Evolutionary conservation across 2,113 vertebrate species (phyloP).

Genomic region (Jacana jacana): DNA sequence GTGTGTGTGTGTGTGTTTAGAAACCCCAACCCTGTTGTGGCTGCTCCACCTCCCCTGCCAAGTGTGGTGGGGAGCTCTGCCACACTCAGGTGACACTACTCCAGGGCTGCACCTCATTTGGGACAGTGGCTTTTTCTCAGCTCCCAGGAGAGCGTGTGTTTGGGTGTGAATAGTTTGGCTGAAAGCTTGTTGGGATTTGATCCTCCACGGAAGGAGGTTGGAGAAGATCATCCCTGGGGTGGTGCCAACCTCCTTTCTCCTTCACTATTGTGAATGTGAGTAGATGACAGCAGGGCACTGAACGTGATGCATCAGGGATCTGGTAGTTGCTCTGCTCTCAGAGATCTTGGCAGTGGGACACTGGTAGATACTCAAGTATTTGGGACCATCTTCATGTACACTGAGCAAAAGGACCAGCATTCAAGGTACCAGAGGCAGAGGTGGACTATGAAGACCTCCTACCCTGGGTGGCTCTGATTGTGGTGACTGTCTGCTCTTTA

Average conservation of each 20-base stretch:
- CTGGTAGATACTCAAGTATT: rapidly evolving
- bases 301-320: not conserved
- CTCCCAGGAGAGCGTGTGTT: too few relatives aligned
- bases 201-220: not conserved
- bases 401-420: not conserved
- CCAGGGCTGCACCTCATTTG: not conserved
- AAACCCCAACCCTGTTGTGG: not conserved
- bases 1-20: too few relatives aligned
- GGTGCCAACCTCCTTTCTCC: not conserved
- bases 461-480: not conserved
- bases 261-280: not conserved
- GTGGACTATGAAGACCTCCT: not conserved
- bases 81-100: rapidly evolving
- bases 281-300: not conserved
- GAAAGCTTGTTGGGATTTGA: not conserved
- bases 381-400: not conserved
- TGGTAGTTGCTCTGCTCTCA: not conserved
- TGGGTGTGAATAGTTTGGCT: not conserved
- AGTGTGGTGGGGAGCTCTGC: not conserved
- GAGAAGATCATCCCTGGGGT: not conserved
- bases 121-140: not conserved
- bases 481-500: not conserved
- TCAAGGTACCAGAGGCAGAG: not conserved
- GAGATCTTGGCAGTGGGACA: not conserved
- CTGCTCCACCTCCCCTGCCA: not conserved